A percentile compares a stretch with the other conserved stretches of the same genome.
phyloP scores from a whole-genome alignment of 1,140 invertebrate species.

The Zeugodacus cucurbitae region DNA sequence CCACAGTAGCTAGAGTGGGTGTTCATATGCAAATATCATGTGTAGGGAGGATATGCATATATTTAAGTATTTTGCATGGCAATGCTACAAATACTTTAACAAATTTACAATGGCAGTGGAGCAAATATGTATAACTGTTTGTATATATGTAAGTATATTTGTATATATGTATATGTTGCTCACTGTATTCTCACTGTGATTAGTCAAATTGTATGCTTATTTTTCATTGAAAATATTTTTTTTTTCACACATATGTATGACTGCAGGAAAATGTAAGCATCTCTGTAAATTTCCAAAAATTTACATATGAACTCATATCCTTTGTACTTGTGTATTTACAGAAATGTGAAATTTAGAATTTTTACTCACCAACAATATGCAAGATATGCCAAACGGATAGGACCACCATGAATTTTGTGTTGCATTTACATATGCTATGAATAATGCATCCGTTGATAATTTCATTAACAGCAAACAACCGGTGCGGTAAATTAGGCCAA shows the following conservation, averaged over 20 bases:
- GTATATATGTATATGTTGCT: background rate
- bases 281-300: background rate
- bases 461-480: conserved; percentile 71
- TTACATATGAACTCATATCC: background rate
- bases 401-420: conserved; percentile 68
- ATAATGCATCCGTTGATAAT: conserved; percentile 70
- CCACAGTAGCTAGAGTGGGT: background rate
- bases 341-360: background rate
- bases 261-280: background rate
- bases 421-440: conserved; percentile 73
- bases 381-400: conserved; percentile 71
- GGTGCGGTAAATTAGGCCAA: conserved; percentile 71
- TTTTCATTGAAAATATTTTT: background rate
- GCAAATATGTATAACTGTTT: background rate
- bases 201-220: background rate
- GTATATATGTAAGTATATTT: background rate
- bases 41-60: background rate
- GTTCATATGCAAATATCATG: background rate
- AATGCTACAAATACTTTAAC: background rate
- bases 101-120: background rate
- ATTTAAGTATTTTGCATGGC: background rate
- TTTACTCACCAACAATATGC: conserved; percentile 70
- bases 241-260: background rate
- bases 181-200: background rate
- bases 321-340: background rate